Percentiles rank a stretch among this genome's conserved stretches.
These are phyloP conservation scores for Microchirus variegatus DNA, from an alignment of 2,797 vertebrate species.

Conservation along the genomic window DNA sequence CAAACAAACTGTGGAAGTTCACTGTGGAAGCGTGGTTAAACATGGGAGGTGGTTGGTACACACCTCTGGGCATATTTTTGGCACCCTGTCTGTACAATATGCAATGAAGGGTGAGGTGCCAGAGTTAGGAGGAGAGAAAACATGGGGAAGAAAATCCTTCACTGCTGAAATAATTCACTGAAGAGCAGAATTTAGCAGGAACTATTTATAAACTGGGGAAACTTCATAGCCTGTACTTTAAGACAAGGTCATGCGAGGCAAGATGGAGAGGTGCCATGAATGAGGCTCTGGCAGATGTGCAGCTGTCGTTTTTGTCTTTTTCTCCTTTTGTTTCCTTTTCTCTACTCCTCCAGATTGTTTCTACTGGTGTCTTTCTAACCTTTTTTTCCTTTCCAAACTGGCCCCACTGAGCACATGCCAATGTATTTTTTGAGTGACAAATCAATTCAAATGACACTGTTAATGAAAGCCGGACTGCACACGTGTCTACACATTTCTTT, in stretches of 20 bases:
- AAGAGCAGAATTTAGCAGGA: constrained; percentile 78
- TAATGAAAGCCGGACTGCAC: constrained; percentile 11
- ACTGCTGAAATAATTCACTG: constrained; percentile 67
- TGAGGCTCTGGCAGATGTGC: constrained; percentile 77
- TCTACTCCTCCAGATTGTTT: constrained; percentile 47
- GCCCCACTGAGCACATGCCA: neutral
- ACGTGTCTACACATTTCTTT: neutral
- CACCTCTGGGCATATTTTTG: constrained; percentile 61
- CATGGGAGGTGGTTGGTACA: constrained; percentile 42
- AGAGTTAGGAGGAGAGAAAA: constrained; percentile 62
- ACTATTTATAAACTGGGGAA: constrained; percentile 80
- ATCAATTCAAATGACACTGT: constrained; percentile 14
- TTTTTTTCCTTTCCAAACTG: neutral
- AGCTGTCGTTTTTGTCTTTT: constrained; percentile 56
- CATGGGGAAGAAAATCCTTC: constrained; percentile 23
- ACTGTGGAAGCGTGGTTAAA: constrained; percentile 28
- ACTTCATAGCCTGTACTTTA: constrained; percentile 86
- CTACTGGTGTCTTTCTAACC: constrained; percentile 15
- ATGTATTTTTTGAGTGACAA: constrained; percentile 3
- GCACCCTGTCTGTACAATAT: constrained; percentile 42
- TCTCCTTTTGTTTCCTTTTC: constrained; percentile 45
- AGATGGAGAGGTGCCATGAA: constrained; percentile 85
- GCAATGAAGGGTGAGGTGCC: constrained; percentile 52
- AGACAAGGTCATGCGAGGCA: constrained; percentile 86
- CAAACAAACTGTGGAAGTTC: constrained; percentile 30